phyloP scores from a whole-genome alignment of 2,888 invertebrate genomes.

The Tachystola acroxantha region DNA sequence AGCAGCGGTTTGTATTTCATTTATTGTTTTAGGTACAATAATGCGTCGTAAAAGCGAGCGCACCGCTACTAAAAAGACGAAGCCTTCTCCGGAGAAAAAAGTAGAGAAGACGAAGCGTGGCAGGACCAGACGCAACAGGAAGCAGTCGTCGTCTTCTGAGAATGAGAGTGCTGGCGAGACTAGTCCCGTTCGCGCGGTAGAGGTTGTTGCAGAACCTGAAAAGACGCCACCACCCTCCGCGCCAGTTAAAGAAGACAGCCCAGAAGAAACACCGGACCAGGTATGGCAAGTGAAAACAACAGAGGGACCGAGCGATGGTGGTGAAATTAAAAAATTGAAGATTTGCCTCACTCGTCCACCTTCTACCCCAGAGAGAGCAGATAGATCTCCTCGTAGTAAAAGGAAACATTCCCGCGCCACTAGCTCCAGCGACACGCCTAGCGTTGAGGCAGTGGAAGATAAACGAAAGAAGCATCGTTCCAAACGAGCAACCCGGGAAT shows the following conservation, averaged over 20 bases:
- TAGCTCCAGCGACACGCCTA: slow-evolving; percentile 68
- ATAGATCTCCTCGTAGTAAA: slow-evolving; percentile 70
- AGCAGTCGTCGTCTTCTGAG: slow-evolving; percentile 76
- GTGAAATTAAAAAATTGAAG: slow-evolving; percentile 81
- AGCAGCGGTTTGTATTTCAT: no score
- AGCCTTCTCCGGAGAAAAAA: slow-evolving; percentile 82
- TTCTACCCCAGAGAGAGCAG: slow-evolving; percentile 71
- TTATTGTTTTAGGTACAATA: slow-evolving; percentile 21
- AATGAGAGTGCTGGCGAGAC: slow-evolving; percentile 65
- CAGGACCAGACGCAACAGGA: slow-evolving; percentile 73
- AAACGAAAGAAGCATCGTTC: slow-evolving; percentile 63
- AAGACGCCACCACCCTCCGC: slow-evolving; percentile 39
- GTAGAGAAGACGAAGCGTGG: slow-evolving; percentile 74
- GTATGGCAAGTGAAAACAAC: slow-evolving; percentile 77
- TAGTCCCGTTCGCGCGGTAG: slow-evolving; percentile 36
- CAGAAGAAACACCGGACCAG: slow-evolving; percentile 59
- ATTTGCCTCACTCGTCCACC: slow-evolving; percentile 80
- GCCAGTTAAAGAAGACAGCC: slow-evolving; percentile 46
- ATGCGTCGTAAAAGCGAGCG: slow-evolving; percentile 90
- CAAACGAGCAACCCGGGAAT: slow-evolving; percentile 46
- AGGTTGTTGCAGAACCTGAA: slow-evolving; percentile 34
- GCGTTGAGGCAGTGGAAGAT: slow-evolving; percentile 62
- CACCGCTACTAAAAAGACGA: slow-evolving; percentile 79
- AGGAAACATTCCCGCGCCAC: slow-evolving; percentile 71
- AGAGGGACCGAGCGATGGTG: slow-evolving; percentile 61